Evolutionary conservation across 64 coral and sea anemone genomes (phyloP), one percentile per base, ranked within the genome.

Genomic region (Hydrozoanthus tunicans): DNA sequence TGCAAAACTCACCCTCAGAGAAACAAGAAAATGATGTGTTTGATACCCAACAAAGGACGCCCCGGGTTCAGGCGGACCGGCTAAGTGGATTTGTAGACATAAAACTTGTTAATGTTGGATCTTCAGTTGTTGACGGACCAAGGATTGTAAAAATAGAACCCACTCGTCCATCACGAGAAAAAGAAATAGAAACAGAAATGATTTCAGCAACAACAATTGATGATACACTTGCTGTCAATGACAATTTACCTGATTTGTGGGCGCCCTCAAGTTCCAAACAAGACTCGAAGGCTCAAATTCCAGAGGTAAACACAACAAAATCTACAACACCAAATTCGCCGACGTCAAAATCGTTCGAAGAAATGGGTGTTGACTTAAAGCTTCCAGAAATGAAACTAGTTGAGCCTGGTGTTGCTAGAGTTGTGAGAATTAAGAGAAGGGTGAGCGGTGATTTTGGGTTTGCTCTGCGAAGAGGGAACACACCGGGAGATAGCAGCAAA

Each of bases 371-470:
- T 15, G 89, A 93, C 64, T 90, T 99, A 7, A 82, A 81, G 27
- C 73, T 99, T 56, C 97, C 97, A 13, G 97, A 95, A 59, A 90
- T 99, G 5, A 90, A 93, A 76, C 97, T 94, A 10, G 94, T 90
- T 14, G 86, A 73, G 70, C 92, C 92, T 24, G 97, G 92, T 5
- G 79, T 96, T 15, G 92, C 97, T 57, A 92, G 97, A 74, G 62
- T 94, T 90, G 89, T 95, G 5, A 89, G 91, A 43, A 82, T 99
- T 27, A 89, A 95, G 55, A 85, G 94, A 17, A 84, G 92, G 79
- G 61, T 89, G 9, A 96, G 92, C 23, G 97, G 97, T 9, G 94
- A 95, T 64, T 99, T 99, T 81, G 97, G 97, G 2, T 96, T 99
- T 91, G 97, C 97, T n/a, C 80, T 99, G 57, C 84, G 97, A 51